These are phyloP conservation scores for Bubalus kerabau DNA, from an alignment of 2,113 vertebrate genomes.

Conservation along the genomic window DNA sequence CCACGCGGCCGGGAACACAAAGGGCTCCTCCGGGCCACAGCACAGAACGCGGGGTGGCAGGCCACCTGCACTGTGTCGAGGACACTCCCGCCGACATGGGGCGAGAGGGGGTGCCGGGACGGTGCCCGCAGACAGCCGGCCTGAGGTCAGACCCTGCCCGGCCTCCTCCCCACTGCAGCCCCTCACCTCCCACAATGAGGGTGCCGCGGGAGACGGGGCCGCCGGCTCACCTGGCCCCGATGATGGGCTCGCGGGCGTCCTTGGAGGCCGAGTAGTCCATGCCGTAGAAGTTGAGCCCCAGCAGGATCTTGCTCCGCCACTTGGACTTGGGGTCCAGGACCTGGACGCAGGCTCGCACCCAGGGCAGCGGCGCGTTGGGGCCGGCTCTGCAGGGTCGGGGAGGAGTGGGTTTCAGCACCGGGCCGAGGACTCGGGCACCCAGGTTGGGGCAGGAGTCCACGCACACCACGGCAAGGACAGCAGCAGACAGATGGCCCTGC, in stretches of 20 bases:
- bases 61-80: neutral
- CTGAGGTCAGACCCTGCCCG: no score
- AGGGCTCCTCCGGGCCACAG: neutral
- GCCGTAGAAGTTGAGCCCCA: slow-evolving; percentile 95
- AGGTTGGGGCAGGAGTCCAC: accelerated
- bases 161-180: neutral
- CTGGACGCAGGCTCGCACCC: slow-evolving; percentile 92
- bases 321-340: slow-evolving; percentile 87
- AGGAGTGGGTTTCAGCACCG: neutral
- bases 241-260: slow-evolving; percentile 85
- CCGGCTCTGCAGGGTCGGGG: slow-evolving; percentile 83
- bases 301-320: slow-evolving; percentile 94
- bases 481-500: neutral
- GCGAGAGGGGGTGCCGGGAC: neutral
- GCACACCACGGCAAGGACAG: accelerated
- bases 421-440: accelerated
- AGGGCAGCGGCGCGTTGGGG: slow-evolving; percentile 91
- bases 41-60: accelerated
- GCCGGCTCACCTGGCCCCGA: slow-evolving; percentile 85
- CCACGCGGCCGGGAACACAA: accelerated
- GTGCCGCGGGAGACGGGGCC: neutral
- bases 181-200: accelerated
- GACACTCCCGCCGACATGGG: neutral
- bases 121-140: neutral
- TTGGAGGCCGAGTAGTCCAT: slow-evolving; percentile 88